Percentiles rank a stretch among this genome's conserved stretches.
These are phyloP conservation scores for Calidris pugnax DNA, from an alignment of 2,113 vertebrate genomes.

Conservation along the genomic window DNA sequence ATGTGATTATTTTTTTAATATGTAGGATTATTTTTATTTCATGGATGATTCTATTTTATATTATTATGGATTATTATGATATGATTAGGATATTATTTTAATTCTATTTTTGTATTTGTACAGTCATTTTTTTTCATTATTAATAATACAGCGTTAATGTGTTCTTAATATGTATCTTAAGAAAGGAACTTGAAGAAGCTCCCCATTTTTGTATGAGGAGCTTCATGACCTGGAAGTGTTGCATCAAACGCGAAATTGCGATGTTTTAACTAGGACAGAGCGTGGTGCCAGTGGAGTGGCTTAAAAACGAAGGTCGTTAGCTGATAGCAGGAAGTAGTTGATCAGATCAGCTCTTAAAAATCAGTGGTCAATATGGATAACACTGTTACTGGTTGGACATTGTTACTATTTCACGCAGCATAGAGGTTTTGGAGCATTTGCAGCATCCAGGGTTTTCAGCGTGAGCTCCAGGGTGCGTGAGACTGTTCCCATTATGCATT, in stretches of 20 bases:
- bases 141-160: neutral
- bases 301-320: neutral
- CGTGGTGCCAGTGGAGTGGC: neutral
- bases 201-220: neutral
- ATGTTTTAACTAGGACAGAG: neutral
- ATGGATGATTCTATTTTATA: neutral
- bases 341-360: neutral
- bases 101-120: neutral
- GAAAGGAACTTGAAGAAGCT: neutral
- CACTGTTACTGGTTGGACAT: neutral
- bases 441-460: neutral
- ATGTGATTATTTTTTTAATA: neutral
- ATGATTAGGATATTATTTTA: neutral
- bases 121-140: neutral
- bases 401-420: neutral
- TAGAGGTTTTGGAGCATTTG: neutral
- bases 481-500: neutral
- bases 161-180: neutral
- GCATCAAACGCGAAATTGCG: neutral
- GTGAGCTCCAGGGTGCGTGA: neutral
- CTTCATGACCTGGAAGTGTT: neutral
- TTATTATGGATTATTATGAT: neutral
- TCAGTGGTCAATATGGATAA: neutral
- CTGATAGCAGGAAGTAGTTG: neutral
- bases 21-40: neutral